Base-by-base conservation (phyloP, 1,140 invertebrate species). In the Schlechtendalia chinensis region DNA sequence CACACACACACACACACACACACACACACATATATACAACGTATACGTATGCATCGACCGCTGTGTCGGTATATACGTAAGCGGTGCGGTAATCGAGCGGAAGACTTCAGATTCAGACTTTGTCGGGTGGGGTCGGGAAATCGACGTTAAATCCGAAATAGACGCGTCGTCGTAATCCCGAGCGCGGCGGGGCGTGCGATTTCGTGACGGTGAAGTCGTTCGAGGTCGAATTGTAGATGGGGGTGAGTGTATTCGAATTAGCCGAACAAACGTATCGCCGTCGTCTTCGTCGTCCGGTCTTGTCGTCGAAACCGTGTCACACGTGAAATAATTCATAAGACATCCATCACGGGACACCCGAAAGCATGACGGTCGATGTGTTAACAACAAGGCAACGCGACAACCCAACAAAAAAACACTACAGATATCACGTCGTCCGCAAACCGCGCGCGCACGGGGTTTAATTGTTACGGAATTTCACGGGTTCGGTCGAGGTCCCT, bases 91-190 rank as follows among this genome's bases (percentile, higher is more conserved):
- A 69, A 69, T 69, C 65, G 65, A 69, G 65, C 16, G 65, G 45
- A 69, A 69, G 45, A 50, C 45, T 47, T 69, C 22, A 69, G 65
- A 69, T 69, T 69, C 50, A 69, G 65, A 50, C 65, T 69, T n/a
- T 50, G 47, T 39, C 65, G 22, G n/a, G 14, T 10, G 24, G 45
- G 12, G 6, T 10, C 14, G 22, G 12, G 45, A 47, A 47, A 69
- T 69, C 32, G 65, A 69, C 39, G n/a, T 69, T 32, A 69, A 69
- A 47, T 69, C 39, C 39, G 6, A 29, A 69, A 69, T 69, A 32
- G 65, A 50, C 39, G 39, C 24, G 39, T 47, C 17, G 39, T 16
- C 10, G 63, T 65, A 69, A 69, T 69, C 39, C 39, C 8, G 32
- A 39, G 8, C 32, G 32, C 32, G 27, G 14, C 24, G 19, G 12